Conservation (phyloP, 2,113 vertebrate genomes). For the Centrocercus urophasianus region DNA sequence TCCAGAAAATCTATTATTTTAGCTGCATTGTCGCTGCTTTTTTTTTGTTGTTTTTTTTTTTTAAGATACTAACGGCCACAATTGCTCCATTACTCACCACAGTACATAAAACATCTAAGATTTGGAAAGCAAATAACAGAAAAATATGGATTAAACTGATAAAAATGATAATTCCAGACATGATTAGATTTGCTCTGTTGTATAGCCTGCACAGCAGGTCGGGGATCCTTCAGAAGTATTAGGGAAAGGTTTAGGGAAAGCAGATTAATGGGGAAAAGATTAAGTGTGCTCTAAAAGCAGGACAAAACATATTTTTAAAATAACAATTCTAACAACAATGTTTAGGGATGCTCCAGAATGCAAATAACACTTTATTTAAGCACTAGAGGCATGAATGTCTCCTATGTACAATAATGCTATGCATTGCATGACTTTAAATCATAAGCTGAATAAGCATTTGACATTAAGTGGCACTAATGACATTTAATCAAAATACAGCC, state of each 20-base stretch:
- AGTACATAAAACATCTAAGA: conserved; percentile 52
- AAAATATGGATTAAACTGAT: conserved; percentile 82
- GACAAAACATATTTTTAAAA: conserved; percentile 80
- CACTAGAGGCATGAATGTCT: conserved; percentile 51
- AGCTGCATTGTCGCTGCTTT: conserved; percentile 59
- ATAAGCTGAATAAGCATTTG: conserved; percentile 55
- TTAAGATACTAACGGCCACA: conserved; percentile 28
- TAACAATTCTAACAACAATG: conserved; percentile 69
- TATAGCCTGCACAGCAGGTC: conserved; percentile 78
- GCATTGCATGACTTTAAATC: conserved; percentile 31
- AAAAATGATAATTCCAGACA: conserved; percentile 79
- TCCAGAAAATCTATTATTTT: conserved; percentile 73
- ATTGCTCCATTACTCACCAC: conserved; percentile 70
- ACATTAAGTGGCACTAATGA: conserved; percentile 62
- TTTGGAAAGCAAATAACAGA: conserved; percentile 70
- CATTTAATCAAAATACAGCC: conserved; percentile 58
- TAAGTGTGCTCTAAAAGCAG: conserved; percentile 79
- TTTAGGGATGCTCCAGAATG: conserved; percentile 62
- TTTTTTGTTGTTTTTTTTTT: background rate
- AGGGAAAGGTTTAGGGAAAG: conserved; percentile 82
- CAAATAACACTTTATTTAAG: conserved; percentile 64
- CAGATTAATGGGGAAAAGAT: conserved; percentile 81
- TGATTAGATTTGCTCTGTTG: conserved; percentile 80
- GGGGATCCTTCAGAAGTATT: conserved; percentile 81
- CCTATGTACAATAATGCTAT: conserved; percentile 33